phyloP scores from a whole-genome alignment of 37 sponge, comb jelly and placozoan genomes.

The Aplysina aerophoba region DNA sequence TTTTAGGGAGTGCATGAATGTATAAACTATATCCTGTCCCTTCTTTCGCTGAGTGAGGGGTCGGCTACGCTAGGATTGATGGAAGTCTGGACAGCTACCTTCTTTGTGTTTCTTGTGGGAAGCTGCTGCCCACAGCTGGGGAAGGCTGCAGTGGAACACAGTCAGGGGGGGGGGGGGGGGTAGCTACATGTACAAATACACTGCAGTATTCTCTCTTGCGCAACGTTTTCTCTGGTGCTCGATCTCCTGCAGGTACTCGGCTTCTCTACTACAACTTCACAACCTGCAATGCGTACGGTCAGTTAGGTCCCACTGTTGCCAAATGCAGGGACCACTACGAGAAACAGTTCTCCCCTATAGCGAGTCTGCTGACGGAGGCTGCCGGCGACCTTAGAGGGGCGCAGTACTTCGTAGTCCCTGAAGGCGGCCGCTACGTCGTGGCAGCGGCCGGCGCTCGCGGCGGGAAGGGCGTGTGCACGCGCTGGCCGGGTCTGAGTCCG shows the following conservation, averaged over 20 bases:
- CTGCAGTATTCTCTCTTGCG: no score
- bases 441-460: conserved; percentile 69
- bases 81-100: no score
- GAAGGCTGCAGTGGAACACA: no score
- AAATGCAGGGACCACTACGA: conserved; percentile 27
- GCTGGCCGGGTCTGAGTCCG: conserved; percentile 22
- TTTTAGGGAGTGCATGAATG: no score
- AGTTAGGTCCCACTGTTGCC: conserved; percentile 36
- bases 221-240: no score
- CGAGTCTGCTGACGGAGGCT: not conserved
- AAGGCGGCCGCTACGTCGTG: conserved; percentile 47
- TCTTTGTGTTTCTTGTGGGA: no score
- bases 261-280: conserved; percentile 34
- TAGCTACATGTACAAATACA: no score
- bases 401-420: conserved; percentile 54
- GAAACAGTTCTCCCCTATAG: conserved; percentile 11
- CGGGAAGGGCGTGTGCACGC: conserved; percentile 60
- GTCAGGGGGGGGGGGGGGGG: no score
- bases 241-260: not conserved
- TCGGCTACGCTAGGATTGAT: no score
- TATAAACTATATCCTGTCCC: no score
- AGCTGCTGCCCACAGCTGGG: no score
- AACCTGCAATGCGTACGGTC: conserved; percentile 36
- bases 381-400: conserved; percentile 27
- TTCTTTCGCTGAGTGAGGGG: no score